Percentiles rank a stretch among this genome's conserved stretches.
Conservation (phyloP, 2,113 vertebrate genomes). For the Ctenomys sociabilis region DNA sequence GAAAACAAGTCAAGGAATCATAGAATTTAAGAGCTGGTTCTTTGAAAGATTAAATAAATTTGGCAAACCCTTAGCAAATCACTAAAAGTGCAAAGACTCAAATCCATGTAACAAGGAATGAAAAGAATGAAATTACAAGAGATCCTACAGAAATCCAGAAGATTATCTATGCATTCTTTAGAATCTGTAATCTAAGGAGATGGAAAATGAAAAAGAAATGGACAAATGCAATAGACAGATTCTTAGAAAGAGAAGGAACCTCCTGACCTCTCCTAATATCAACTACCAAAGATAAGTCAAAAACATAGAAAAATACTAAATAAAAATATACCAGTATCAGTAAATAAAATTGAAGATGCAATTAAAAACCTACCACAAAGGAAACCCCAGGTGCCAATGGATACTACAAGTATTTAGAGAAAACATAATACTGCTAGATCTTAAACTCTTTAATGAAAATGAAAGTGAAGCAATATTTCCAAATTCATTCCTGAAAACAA, state of each 20-base stretch:
- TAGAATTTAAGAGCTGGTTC: not conserved
- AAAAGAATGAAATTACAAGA: not conserved
- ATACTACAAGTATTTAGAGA: not conserved
- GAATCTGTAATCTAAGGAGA: not conserved
- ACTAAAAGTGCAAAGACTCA: not conserved
- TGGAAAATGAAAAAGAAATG: not conserved
- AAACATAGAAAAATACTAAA: not conserved
- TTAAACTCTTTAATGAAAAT: no score
- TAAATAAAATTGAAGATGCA: not conserved
- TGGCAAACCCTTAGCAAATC: not conserved
- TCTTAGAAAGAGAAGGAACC: not conserved
- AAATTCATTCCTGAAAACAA: no score
- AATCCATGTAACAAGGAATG: not conserved
- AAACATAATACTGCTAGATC: not conserved
- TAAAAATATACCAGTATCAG: not conserved
- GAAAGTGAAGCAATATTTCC: no score
- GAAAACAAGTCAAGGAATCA: not conserved
- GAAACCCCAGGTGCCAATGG: not conserved
- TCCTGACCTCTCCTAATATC: not conserved
- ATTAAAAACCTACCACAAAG: not conserved
- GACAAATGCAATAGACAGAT: not conserved
- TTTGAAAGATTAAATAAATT: not conserved
- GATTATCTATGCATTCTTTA: not conserved
- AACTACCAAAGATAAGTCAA: not conserved
- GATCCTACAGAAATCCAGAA: not conserved